Evolutionary conservation across 2,797 vertebrate species (phyloP).

Genomic region (Gambusia yucatana): DNA sequence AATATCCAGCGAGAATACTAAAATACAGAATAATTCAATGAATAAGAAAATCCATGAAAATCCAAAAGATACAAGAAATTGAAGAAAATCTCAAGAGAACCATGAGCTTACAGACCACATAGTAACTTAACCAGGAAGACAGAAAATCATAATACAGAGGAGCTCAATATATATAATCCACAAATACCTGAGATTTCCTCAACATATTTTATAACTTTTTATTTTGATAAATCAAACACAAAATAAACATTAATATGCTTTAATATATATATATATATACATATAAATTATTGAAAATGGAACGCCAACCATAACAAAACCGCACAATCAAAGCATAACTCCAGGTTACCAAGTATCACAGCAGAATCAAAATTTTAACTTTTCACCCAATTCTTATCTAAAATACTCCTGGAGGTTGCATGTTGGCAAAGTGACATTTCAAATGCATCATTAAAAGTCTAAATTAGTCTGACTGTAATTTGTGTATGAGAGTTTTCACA

Average conservation of each 20-base stretch:
- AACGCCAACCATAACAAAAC: neutral
- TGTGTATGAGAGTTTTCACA: neutral
- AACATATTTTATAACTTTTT: neutral
- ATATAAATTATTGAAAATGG: neutral
- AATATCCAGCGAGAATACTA: too few species aligned
- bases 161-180: too few species aligned
- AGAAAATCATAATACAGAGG: neutral
- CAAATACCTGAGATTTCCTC: neutral
- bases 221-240: too few species aligned
- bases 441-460: neutral
- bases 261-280: too few species aligned
- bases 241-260: too few species aligned
- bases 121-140: neutral
- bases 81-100: neutral
- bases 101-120: neutral
- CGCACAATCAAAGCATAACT: neutral
- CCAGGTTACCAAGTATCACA: neutral
- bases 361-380: neutral
- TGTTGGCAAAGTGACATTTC: neutral
- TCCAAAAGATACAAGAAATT: neutral
- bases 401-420: neutral
- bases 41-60: neutral
- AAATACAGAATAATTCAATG: neutral
- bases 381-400: neutral
- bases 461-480: neutral